Conservation (phyloP, 2,797 vertebrate species). For the Acanthopagrus latus region DNA sequence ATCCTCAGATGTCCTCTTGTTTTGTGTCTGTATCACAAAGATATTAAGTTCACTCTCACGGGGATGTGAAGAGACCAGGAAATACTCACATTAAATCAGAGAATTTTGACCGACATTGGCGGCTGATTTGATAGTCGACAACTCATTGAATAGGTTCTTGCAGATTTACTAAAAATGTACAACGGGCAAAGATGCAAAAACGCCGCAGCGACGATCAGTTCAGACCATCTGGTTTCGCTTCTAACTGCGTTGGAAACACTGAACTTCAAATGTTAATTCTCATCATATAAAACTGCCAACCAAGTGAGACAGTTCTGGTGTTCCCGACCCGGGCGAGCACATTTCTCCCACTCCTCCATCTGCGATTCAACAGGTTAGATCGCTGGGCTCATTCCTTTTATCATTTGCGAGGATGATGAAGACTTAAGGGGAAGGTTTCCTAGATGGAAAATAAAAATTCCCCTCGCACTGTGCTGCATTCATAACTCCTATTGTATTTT, state of each 20-base stretch:
- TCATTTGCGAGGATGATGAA: constrained; percentile 23
- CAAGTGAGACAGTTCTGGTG: neutral
- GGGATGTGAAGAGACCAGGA: no score
- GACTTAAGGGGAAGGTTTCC: neutral
- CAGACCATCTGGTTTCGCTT: neutral
- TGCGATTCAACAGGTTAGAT: constrained; percentile 32
- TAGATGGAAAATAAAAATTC: neutral
- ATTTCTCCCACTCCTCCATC: constrained; percentile 4
- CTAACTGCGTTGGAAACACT: neutral
- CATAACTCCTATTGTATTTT: constrained; percentile 32
- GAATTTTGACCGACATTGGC: no score
- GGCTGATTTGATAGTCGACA: no score
- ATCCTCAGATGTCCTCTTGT: no score
- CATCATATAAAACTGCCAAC: constrained; percentile 14
- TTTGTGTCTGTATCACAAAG: no score
- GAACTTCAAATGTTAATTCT: constrained; percentile 14
- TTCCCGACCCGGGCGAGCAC: constrained; percentile 9
- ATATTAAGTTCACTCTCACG: no score
- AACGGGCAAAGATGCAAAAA: neutral
- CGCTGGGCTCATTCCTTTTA: constrained; percentile 17
- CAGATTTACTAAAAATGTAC: no score
- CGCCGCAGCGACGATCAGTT: neutral
- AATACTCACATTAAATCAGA: no score
- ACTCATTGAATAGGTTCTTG: no score
- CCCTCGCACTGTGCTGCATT: constrained; percentile 15